Evolutionary conservation across 2,113 vertebrate genomes (phyloP).

Genomic region (Apteryx mantelli): DNA sequence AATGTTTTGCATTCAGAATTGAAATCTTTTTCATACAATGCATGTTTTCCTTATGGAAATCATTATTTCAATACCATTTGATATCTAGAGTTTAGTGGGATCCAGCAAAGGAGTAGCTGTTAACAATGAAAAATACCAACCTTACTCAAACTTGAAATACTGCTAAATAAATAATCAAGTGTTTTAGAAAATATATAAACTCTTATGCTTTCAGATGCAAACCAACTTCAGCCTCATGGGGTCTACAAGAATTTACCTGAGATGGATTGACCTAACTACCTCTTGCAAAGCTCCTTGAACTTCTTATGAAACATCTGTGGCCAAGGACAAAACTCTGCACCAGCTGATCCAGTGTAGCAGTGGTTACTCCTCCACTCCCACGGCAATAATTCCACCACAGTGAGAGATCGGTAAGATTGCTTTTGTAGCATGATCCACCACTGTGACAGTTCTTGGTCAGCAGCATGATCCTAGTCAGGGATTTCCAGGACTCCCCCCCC

Average conservation of each 20-base stretch:
- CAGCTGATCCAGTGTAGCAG: not conserved
- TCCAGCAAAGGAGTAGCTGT: not conserved
- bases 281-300: not conserved
- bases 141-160: not conserved
- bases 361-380: accelerated
- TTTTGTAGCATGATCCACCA: not conserved
- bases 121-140: not conserved
- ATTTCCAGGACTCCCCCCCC: not conserved
- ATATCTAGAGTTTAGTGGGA: not conserved
- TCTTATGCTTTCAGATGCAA: not conserved
- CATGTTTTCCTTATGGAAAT: not conserved
- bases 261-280: not conserved
- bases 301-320: not conserved
- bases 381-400: not conserved
- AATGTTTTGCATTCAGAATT: not conserved
- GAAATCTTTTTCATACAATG: not conserved
- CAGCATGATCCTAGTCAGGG: not conserved
- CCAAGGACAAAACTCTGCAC: not conserved
- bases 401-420: not conserved
- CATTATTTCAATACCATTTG: not conserved
- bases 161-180: not conserved
- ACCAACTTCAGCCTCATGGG: not conserved
- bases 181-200: not conserved
- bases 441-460: not conserved
- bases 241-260: not conserved